These are phyloP conservation scores for Psilopogon haemacephalus DNA, from an alignment of 2,113 vertebrate genomes.

Conservation along the genomic window DNA sequence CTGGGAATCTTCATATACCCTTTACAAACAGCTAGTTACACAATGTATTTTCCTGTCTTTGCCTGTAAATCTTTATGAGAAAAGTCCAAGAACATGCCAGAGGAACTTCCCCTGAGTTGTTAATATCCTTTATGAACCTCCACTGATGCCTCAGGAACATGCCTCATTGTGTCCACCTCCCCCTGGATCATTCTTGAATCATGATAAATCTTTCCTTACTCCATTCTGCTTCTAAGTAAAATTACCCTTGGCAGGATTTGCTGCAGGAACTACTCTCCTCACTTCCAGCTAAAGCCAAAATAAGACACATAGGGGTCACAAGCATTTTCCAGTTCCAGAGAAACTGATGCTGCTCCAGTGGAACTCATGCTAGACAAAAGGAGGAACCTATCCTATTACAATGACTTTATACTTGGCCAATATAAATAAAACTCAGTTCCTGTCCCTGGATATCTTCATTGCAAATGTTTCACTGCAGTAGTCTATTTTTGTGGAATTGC, in stretches of 20 bases:
- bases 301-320: neutral
- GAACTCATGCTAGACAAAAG: constrained; percentile 41
- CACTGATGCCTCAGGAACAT: neutral
- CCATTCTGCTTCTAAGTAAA: neutral
- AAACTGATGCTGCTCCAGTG: neutral
- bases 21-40: neutral
- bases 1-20: neutral
- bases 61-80: neutral
- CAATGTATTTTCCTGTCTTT: constrained; percentile 24
- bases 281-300: constrained; percentile 28
- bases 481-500: neutral
- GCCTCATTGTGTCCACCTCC: constrained; percentile 5
- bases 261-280: neutral
- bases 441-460: neutral
- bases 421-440: neutral
- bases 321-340: constrained; percentile 11
- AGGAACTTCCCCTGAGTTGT: neutral
- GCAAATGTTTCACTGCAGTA: neutral
- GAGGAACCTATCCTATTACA: constrained; percentile 33
- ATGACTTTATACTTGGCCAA: neutral
- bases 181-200: neutral
- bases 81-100: neutral
- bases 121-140: constrained; percentile 8
- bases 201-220: neutral
- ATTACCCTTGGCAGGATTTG: neutral